These are phyloP conservation scores for Sminthopsis crassicaudata DNA, from an alignment of 2,113 vertebrate species.

Conservation along the genomic window DNA sequence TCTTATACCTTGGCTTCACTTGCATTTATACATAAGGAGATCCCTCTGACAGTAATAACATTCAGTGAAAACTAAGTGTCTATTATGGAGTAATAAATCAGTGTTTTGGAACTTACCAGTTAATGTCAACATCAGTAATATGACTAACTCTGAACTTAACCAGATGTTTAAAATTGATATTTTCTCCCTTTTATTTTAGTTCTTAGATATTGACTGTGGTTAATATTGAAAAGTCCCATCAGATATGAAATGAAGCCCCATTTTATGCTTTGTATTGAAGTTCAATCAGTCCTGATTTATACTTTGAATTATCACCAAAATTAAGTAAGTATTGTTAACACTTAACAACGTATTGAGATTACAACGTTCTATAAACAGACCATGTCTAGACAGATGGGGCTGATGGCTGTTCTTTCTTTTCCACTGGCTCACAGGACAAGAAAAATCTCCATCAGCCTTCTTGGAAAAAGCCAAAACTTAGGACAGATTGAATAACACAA, in stretches of 20 bases:
- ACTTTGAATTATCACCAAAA: not conserved
- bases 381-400: slow-evolving; percentile 53
- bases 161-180: not conserved
- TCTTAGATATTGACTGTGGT: not conserved
- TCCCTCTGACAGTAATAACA: not conserved
- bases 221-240: not conserved
- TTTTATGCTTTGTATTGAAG: not conserved
- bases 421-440: slow-evolving; percentile 23
- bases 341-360: not conserved
- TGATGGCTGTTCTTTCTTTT: slow-evolving; percentile 17
- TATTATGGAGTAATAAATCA: not conserved
- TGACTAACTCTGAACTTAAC: not conserved
- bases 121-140: not conserved
- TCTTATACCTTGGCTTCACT: not conserved
- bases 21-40: not conserved
- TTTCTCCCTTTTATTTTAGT: not conserved
- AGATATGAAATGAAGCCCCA: not conserved
- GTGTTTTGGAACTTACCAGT: not conserved
- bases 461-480: slow-evolving; percentile 51
- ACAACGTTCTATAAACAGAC: slow-evolving; percentile 26
- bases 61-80: not conserved
- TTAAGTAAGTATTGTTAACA: not conserved
- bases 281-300: not conserved
- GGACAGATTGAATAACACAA: not conserved
- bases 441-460: slow-evolving; percentile 24